Evolutionary conservation across 2,113 vertebrate genomes (phyloP), one percentile per base, ranked within the genome.

Genomic region (Proteles cristata): DNA sequence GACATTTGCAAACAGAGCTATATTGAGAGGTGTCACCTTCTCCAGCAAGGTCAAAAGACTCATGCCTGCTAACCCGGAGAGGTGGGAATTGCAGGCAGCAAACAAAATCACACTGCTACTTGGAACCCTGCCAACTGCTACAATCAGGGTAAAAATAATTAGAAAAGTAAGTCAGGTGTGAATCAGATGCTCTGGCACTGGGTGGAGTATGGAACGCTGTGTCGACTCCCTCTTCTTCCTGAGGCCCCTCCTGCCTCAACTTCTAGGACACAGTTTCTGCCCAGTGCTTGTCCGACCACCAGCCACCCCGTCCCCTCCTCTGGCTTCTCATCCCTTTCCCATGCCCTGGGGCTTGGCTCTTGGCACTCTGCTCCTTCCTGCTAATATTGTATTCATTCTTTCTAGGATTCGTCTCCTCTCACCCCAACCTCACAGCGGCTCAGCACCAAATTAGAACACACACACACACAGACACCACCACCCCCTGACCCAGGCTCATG

Each of bases 1-100:
- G 97, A 92, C 92, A 90, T 95, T 65, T 85, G 88, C 95, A 95
- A 88, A 81, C 50, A 25, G 50, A 88, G 81, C 96, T 97, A 97
- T 96, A 97, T 71, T 50, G 31, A 97, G 97, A 98, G 83, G 63
- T 97, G 96, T 74, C 80, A 92, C 79, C 92, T 88, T 90, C 50
- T 16, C 92, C 55, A 39, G 68, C 87, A 88, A 97, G 83, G 97
- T 96, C 96, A 95, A 84, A 92, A 96, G 87, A 90, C 92, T 90
- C 11, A 4, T 5, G 84, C 95, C 92, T 85, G 92, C 69, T 85
- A 71, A 81, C 95, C 93, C 11, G 2, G 31, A 96, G 92, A 95
- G 71, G 97, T 94, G 97, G 53, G 65, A 96, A 96, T 83, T 85
- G 66, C 87, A 93, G 69, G 61, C 76, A 9, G 87, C 69, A 63